Base-by-base conservation (phyloP, 2,888 invertebrate species). In the Nephrotoma guestfalica region DNA sequence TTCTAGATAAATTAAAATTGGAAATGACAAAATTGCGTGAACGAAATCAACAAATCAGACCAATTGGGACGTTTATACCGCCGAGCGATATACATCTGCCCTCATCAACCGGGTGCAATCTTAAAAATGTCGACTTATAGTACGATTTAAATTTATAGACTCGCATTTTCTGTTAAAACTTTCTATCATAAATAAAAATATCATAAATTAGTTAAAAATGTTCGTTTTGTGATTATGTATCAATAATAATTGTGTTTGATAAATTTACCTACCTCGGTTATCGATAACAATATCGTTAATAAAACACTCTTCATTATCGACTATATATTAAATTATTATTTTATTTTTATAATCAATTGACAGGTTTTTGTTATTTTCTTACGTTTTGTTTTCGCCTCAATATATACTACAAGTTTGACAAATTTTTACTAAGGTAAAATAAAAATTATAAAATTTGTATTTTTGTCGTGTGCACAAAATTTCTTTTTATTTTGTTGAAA, bases 11-110 rank as follows among this genome's bases (percentile, higher is more conserved):
- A 89, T 93, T 98, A 30, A 93, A 95, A 87, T 91, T 93, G 87
- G 98, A 98, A 92, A 96, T 98, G 96, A 90, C 92, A 0, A 96
- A 96, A 90, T 91, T 97, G 71, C 92, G 94, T 13, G 95, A 95
- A 86, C 93, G 95, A 87, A 94, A 93, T 88, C 92, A 91, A 89
- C 93, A 93, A 0, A 92, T 94, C 5, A 93, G 93, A 71, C 94
- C 95, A 0, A 93, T 94, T 86, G 95, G 95, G 86, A 93, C 94
- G 88, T 94, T 95, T 90, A 92, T 94, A 87, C 94, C 95, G 30
- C 93, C 94, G 11, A 93, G 92, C 89, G 92, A 93, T 88, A 93
- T 93, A 18, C 93, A 93, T 87, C 92, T 95, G 89, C 96, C 96
- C 1, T 93, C 93, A 9, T 94, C 95, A 87, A 96, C 96, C 0